These are phyloP conservation scores for Suricata suricatta DNA, from an alignment of 2,113 vertebrate genomes.

Conservation along the genomic window DNA sequence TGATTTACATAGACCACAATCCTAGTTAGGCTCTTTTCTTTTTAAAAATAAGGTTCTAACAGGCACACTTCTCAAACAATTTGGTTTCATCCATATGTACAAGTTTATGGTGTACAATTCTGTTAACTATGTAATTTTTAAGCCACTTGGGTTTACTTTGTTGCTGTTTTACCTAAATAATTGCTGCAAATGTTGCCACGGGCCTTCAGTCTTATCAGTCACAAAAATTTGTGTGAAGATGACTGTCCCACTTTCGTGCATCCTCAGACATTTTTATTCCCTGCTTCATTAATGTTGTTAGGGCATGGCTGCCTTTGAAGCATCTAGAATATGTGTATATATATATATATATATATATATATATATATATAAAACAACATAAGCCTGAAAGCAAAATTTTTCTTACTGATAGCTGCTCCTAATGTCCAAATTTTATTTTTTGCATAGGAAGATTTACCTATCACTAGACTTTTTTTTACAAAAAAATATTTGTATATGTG, in stretches of 20 bases:
- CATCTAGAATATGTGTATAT: background rate
- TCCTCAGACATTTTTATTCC: background rate
- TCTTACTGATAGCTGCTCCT: background rate
- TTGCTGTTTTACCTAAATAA: background rate
- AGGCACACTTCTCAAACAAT: background rate
- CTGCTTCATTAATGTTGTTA: background rate
- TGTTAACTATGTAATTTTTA: background rate
- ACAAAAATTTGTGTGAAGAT: background rate
- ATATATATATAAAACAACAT: background rate
- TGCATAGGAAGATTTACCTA: background rate
- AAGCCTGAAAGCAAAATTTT: background rate
- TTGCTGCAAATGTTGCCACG: background rate
- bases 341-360: no score
- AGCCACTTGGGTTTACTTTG: background rate
- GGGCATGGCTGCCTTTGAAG: background rate
- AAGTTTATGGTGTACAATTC: background rate
- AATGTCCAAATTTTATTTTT: background rate
- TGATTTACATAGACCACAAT: background rate
- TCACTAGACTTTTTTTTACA: background rate
- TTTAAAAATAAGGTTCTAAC: background rate
- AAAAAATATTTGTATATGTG: background rate
- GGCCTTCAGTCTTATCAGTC: background rate
- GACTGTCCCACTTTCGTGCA: background rate
- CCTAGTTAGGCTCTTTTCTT: background rate
- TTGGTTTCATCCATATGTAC: background rate